Conservation (phyloP, 2,888 invertebrate genomes). For the Autographa gamma region DNA sequence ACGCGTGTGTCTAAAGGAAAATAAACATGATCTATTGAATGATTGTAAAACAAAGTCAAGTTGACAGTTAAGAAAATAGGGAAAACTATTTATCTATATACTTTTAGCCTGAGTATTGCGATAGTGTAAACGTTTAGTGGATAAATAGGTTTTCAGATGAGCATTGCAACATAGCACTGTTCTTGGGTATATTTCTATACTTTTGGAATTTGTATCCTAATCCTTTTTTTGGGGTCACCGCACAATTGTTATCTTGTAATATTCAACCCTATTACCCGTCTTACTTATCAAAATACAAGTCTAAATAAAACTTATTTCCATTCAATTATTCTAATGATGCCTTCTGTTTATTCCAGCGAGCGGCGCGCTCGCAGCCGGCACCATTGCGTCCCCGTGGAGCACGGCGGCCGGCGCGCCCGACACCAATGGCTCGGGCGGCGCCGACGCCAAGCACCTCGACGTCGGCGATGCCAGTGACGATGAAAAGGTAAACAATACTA, state of each 20-base stretch:
- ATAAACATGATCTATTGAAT: slow-evolving; percentile 4
- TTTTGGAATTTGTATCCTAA: too few species aligned
- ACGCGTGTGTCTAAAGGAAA: background rate
- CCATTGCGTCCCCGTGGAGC: slow-evolving; percentile 99
- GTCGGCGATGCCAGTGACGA: slow-evolving; percentile 97
- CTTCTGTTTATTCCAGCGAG: slow-evolving; percentile 81
- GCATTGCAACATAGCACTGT: too few species aligned
- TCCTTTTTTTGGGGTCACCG: too few species aligned
- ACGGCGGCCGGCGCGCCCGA: slow-evolving; percentile 94
- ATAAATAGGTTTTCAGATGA: too few species aligned
- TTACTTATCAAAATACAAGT: background rate
- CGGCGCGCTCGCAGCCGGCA: slow-evolving; percentile 93
- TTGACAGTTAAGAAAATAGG: background rate
- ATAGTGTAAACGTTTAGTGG: too few species aligned
- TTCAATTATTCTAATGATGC: background rate
- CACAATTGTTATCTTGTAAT: too few species aligned
- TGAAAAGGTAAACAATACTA: slow-evolving; percentile 80
- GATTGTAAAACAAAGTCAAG: background rate
- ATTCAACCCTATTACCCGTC: too few species aligned
- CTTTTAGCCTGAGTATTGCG: background rate
- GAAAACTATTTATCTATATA: background rate
- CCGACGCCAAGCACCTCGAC: slow-evolving; percentile 97
- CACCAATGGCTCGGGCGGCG: slow-evolving; percentile 96
- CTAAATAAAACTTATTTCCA: background rate
- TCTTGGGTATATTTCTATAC: too few species aligned